Base-by-base conservation (phyloP, 2,888 invertebrate species). In the Hirtodrosophila trivittata region DNA sequence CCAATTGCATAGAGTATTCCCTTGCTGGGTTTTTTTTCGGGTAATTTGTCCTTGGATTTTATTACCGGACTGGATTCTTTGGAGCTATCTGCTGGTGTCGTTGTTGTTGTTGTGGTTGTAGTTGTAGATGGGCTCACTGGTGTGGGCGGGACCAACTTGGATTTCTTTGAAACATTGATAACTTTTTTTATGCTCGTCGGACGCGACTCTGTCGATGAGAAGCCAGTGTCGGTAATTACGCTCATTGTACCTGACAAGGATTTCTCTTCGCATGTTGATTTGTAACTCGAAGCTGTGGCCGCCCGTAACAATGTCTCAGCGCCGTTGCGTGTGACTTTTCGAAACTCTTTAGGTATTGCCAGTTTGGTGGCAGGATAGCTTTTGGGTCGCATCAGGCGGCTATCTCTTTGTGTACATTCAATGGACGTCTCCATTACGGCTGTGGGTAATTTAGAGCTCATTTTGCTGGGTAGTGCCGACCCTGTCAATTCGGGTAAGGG, bases 1-100 rank as follows among this genome's bases (percentile, higher is more conserved):
- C 96, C 95, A 76, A 96, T 93, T 0, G 94, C 94, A 86, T 95
- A 95, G 33, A 96, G 91, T 73, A 96, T 92, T 1, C 87, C 93
- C 73, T 92, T 91, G 66, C 91, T 92, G 1, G 93, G 92, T 89
- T 94, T 94, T 89, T 94, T 94, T 84, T 93, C 94, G 5, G 92
- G 89, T 0, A 90, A 89, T 52, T 90, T 91, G 81, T 75, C 88
- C 71, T 89, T 92, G 73, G 66, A 66, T 12, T 72, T 70, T 35
- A 59, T 74, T 1, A 66, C 75, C 1, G 87, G 77, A 60, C 91
- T 91, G 1, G 77, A 74, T 32, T 89, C 89, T 35, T 89, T 90
- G 56, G 64, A 89, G 85, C 89, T 88, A 13, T 80, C 73, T 0
- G 83, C 77, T 9, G 66, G 82, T 6, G 71, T 75, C 6, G 67